Evolutionary conservation across 2,113 vertebrate genomes (phyloP).

Genomic region (Lipophrys pholis): DNA sequence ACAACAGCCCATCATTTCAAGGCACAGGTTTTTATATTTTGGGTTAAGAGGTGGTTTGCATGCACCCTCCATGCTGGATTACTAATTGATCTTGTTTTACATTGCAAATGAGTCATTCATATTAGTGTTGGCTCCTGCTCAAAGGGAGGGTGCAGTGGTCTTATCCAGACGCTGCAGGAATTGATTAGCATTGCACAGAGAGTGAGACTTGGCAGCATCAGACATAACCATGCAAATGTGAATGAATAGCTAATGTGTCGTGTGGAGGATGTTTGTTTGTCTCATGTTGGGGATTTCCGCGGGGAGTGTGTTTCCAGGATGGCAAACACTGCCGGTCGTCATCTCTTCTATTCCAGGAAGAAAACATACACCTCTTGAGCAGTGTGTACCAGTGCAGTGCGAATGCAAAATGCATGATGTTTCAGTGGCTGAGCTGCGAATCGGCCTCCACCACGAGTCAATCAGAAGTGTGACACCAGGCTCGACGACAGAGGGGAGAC

Average conservation of each 20-base stretch:
- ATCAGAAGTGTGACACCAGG: conserved; percentile 26
- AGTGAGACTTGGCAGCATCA: conserved; percentile 70
- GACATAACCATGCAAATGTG: conserved; percentile 66
- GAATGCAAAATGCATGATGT: conserved; percentile 22
- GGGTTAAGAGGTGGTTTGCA: conserved; percentile 52
- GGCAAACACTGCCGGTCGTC: conserved; percentile 39
- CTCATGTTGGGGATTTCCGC: conserved; percentile 62
- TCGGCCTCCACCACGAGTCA: conserved; percentile 2
- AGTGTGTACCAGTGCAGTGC: conserved; percentile 28
- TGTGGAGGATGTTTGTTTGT: conserved; percentile 70
- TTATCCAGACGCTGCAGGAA: conserved; percentile 80
- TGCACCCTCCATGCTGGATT: conserved; percentile 63
- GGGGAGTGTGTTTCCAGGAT: conserved; percentile 58
- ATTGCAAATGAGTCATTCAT: conserved; percentile 84
- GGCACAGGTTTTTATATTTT: conserved; percentile 50
- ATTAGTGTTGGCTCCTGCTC: conserved; percentile 77
- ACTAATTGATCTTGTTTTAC: conserved; percentile 83
- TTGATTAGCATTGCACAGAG: conserved; percentile 81
- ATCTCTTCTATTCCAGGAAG: conserved; percentile 25
- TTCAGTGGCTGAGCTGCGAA: conserved; percentile 31
- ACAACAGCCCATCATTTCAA: conserved; percentile 32
- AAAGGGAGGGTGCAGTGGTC: conserved; percentile 68
- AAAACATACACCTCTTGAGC: conserved; percentile 34
- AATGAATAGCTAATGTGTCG: conserved; percentile 79
- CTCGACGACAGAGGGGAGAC: not conserved